Conservation (phyloP, 2,797 vertebrate species). For the Bradypodion ventrale region DNA sequence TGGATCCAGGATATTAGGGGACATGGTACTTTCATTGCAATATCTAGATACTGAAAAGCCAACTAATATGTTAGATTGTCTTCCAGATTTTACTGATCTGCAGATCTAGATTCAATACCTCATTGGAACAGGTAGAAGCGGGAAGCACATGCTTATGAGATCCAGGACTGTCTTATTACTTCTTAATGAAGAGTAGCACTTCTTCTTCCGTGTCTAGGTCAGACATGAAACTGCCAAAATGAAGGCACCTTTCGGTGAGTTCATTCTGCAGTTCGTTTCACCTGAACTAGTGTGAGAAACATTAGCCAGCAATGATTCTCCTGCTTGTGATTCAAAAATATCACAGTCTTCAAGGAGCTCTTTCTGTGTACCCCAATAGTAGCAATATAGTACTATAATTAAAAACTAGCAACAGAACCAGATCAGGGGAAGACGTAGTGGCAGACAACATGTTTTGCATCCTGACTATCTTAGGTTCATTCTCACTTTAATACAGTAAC, state of each 20-base stretch:
- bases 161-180: neutral
- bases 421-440: too few species aligned
- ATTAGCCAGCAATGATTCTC: too few species aligned
- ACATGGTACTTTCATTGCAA: constrained; percentile 54
- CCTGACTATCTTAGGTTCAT: neutral
- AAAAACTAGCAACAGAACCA: neutral
- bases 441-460: neutral
- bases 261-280: too few species aligned
- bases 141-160: neutral
- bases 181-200: constrained; percentile 1
- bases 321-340: too few species aligned
- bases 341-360: too few species aligned
- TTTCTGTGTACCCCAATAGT: too few species aligned
- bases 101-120: neutral
- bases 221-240: too few species aligned
- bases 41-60: constrained; percentile 40
- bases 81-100: constrained; percentile 26
- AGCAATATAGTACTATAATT: neutral
- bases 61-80: constrained; percentile 19
- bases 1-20: constrained; percentile 8
- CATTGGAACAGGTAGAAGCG: neutral
- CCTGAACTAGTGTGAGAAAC: too few species aligned
- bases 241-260: too few species aligned
- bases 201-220: too few species aligned
- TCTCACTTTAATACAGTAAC: neutral